phyloP scores from a whole-genome alignment of 2,113 vertebrate genomes.

The Pachyramphus minor region DNA sequence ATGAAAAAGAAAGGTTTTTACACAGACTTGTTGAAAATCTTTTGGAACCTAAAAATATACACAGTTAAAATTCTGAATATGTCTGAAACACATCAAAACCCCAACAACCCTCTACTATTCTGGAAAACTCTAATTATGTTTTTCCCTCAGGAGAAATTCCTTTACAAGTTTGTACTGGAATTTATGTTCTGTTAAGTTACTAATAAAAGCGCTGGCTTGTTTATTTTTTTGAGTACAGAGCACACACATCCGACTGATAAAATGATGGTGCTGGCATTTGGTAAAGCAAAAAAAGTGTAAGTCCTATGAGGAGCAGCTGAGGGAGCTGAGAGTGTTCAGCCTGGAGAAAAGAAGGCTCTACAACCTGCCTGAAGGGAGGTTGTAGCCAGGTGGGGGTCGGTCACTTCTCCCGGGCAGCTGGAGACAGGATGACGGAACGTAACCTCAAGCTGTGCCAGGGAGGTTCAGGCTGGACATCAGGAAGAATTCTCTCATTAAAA shows the following conservation, averaged over 20 bases:
- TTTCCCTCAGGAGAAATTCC: constrained; percentile 40
- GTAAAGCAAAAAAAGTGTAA: not conserved
- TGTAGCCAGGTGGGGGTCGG: not conserved
- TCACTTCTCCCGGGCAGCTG: not conserved
- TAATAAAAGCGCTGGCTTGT: not conserved
- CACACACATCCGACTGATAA: not conserved
- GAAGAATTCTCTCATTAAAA: not conserved
- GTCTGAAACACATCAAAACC: constrained; percentile 4
- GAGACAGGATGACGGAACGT: not conserved
- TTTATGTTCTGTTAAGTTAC: constrained; percentile 35
- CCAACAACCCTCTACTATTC: not conserved
- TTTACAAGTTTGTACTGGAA: constrained; percentile 41
- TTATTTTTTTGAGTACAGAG: not conserved
- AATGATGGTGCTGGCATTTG: not conserved
- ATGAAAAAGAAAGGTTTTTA: not conserved
- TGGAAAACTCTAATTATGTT: constrained; percentile 29
- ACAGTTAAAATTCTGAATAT: constrained; percentile 3
- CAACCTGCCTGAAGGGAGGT: not conserved
- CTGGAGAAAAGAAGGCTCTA: not conserved
- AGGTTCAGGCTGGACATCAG: not conserved
- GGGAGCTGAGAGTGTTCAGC: not conserved
- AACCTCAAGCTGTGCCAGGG: not conserved
- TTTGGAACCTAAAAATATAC: constrained; percentile 30
- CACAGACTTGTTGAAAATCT: constrained; percentile 45
- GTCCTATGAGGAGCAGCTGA: not conserved